Base-by-base conservation (phyloP, 2,113 vertebrate species). In the Austrofundulus limnaeus region DNA sequence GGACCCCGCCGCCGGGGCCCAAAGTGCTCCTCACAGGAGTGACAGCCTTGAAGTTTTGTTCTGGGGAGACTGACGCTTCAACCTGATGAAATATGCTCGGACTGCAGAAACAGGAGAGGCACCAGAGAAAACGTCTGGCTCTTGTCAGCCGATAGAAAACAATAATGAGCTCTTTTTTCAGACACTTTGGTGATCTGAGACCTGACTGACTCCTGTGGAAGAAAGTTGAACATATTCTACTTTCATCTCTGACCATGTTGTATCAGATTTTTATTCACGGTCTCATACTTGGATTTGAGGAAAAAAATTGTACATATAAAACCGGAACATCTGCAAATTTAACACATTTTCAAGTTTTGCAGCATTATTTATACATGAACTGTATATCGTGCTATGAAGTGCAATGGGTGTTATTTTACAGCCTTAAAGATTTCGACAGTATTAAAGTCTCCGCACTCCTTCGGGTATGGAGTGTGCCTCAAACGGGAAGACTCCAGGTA, bases 331-430 rank as follows among this genome's bases (percentile, higher is more conserved):
- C 69, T 75, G 50, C 72, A 72, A 81, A 75, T 75, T 77, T 61
- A 75, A 70, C 73, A 20, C 59, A 47, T 74, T 72, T 75, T 78
- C 25, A 51, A 70, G 59, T 55, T 80, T 59, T 56, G 21, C 66
- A 77, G 69, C 89, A 80, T 83, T 92, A 88, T 91, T 91, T 91
- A 91, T 88, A 84, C 84, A 73, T 85, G 83, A 86, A 80, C 75
- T 90, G 85, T 91, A 92, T 94, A 92, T 94, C 95, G 94, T 94
- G 94, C 94, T 94, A 95, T 89, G 91, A 96, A 91, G 95, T 96
- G 94, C 94, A 95, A 96, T 95, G 94, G 88, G 87, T 83, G 87
- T 88, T 71, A 78, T 65, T 82, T 46, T 72, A 78, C 74, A 68
- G 62, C 53, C 65, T 81, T 48, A 74, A 70, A 72, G 57, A 54